A percentile compares a stretch with the other conserved stretches of the same genome.
Evolutionary conservation across 2,888 invertebrate genomes (phyloP).

Genomic region (Sepiola atlantica): DNA sequence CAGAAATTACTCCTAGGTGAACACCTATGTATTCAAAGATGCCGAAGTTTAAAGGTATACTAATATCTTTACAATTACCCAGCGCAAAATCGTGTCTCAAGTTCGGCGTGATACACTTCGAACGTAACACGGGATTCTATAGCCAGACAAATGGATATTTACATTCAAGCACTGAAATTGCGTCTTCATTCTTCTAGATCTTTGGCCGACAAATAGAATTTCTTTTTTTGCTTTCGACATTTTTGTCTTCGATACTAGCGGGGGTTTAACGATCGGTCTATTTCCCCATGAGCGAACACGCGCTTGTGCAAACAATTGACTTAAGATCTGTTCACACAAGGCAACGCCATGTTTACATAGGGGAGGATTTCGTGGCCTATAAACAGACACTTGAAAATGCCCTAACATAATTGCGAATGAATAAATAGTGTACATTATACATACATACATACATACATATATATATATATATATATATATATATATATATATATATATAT

Average conservation of each 20-base stretch:
- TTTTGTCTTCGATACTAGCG: background rate
- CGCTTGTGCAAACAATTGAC: background rate
- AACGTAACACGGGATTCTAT: background rate
- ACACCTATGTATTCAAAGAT: too few species aligned
- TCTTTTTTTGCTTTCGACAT: background rate
- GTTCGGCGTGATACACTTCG: background rate
- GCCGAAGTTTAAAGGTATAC: too few species aligned
- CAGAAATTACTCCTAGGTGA: too few species aligned
- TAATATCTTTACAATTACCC: too few species aligned
- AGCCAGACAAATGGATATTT: background rate
- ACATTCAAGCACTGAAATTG: background rate
- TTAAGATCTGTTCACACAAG: background rate
- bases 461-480: background rate
- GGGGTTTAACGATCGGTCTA: background rate
- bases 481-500: background rate
- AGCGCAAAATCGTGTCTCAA: too few species aligned
- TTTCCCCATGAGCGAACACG: background rate
- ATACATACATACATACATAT: background rate
- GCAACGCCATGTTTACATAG: background rate
- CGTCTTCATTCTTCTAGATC: background rate
- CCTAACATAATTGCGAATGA: background rate
- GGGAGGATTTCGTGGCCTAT: background rate
- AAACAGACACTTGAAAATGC: background rate
- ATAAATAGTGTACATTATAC: background rate
- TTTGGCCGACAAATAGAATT: background rate